phyloP scores from a whole-genome alignment of 2,797 vertebrate genomes.

The Danio albolineatus region DNA sequence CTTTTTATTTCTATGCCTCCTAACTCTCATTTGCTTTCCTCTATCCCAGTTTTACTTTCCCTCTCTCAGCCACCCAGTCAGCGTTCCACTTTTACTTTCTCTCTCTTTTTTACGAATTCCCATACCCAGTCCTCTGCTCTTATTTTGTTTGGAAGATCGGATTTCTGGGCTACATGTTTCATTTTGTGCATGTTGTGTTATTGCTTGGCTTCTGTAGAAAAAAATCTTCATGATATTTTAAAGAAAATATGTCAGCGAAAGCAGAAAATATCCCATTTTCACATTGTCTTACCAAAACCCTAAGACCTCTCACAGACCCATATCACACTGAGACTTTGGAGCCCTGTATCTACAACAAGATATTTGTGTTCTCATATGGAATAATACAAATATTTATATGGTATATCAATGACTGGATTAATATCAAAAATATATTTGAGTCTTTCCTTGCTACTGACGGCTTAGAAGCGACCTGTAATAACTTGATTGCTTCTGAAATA shows the following conservation, averaged over 20 bases:
- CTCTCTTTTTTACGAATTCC: background rate
- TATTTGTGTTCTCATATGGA: background rate
- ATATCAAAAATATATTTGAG: background rate
- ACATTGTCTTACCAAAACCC: background rate
- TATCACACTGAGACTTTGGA: background rate
- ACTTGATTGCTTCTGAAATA: background rate
- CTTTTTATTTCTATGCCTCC: conserved; percentile 27
- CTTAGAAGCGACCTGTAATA: background rate
- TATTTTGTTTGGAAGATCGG: conserved; percentile 26
- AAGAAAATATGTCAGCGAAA: conserved; percentile 6
- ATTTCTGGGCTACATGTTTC: background rate
- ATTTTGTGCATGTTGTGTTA: background rate
- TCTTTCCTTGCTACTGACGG: background rate
- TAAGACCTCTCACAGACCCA: background rate
- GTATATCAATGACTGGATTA: background rate
- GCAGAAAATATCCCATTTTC: background rate
- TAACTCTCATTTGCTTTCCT: conserved; percentile 39
- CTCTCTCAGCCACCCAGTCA: conserved; percentile 28
- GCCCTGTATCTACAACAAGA: background rate
- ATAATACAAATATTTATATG: background rate
- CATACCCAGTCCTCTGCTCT: background rate
- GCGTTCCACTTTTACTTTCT: conserved; percentile 37
- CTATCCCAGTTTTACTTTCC: conserved; percentile 28
- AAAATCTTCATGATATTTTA: conserved; percentile 4
- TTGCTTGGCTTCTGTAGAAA: conserved; percentile 21